phyloP scores from a whole-genome alignment of 2,113 vertebrate genomes.

The Cephalopholis sonnerati region DNA sequence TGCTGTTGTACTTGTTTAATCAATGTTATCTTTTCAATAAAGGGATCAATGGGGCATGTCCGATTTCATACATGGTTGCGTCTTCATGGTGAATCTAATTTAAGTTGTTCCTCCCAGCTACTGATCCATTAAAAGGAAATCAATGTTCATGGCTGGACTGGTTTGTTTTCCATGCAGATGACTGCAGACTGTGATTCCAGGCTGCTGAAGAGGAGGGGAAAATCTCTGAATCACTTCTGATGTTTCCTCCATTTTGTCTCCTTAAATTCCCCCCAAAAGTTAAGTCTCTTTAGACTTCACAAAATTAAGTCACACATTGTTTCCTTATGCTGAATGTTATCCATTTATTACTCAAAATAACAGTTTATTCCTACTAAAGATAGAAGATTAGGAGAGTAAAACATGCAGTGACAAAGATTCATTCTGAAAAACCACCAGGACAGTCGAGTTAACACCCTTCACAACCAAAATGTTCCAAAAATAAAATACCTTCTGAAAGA shows the following conservation, averaged over 20 bases:
- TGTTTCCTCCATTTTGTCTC: background rate
- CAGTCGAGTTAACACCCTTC: constrained; percentile 38
- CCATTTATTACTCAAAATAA: constrained; percentile 81
- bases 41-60: constrained; percentile 86
- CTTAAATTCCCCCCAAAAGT: background rate
- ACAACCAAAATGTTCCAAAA: constrained; percentile 9
- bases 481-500: constrained; percentile 30
- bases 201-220: background rate
- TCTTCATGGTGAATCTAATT: constrained; percentile 67
- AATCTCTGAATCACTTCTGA: too few relatives aligned
- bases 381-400: constrained; percentile 55
- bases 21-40: constrained; percentile 46
- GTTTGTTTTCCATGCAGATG: constrained; percentile 13
- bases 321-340: constrained; percentile 48
- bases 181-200: background rate
- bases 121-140: constrained; percentile 78
- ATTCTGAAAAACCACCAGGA: constrained; percentile 29
- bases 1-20: constrained; percentile 29
- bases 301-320: constrained; percentile 1
- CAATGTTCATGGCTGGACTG: constrained; percentile 51
- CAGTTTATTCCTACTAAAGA: constrained; percentile 66
- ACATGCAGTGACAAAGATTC: constrained; percentile 70
- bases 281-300: background rate
- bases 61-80: constrained; percentile 86
- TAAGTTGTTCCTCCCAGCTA: constrained; percentile 48